Percentiles rank a stretch among this genome's conserved stretches.
Conservation (phyloP, 2,888 invertebrate species). For the Orchesella flavescens region DNA sequence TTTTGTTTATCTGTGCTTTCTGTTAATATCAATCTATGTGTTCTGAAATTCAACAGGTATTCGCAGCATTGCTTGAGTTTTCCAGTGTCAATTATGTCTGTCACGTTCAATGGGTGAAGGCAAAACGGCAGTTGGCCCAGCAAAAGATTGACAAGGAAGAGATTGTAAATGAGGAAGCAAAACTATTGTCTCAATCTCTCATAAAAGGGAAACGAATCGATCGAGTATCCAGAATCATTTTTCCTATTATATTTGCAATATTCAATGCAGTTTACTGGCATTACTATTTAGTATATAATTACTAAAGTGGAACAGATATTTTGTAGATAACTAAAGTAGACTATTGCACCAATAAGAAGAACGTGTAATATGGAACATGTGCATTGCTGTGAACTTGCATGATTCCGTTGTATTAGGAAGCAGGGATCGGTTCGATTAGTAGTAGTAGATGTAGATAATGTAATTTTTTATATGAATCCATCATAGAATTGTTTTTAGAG, state of each 20-base stretch:
- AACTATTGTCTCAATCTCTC: slow-evolving; percentile 32
- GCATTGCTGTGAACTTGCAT: too few relatives aligned
- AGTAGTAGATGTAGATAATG: too few relatives aligned
- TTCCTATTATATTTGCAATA: slow-evolving; percentile 62
- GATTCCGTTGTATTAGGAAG: too few relatives aligned
- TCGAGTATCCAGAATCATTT: slow-evolving; percentile 52
- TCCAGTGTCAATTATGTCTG: slow-evolving; percentile 74
- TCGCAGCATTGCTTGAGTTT: slow-evolving; percentile 77
- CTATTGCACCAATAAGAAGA: background rate
- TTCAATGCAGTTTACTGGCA: slow-evolving; percentile 68
- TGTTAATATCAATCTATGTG: too few relatives aligned
- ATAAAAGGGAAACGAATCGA: slow-evolving; percentile 59
- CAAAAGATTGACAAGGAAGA: slow-evolving; percentile 36
- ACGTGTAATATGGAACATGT: background rate
- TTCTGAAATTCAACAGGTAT: too few relatives aligned
- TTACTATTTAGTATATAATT: slow-evolving; percentile 47
- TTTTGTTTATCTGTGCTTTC: too few relatives aligned
- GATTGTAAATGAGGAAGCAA: slow-evolving; percentile 49
- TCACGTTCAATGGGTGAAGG: slow-evolving; percentile 23
- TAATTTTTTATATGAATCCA: background rate
- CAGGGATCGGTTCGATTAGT: too few relatives aligned
- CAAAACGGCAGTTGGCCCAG: slow-evolving; percentile 20
- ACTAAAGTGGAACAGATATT: background rate
- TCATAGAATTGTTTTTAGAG: background rate
- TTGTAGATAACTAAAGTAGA: background rate